phyloP scores from a whole-genome alignment of 2,113 vertebrate genomes.

The Cyphomyrus discorhynchus region DNA sequence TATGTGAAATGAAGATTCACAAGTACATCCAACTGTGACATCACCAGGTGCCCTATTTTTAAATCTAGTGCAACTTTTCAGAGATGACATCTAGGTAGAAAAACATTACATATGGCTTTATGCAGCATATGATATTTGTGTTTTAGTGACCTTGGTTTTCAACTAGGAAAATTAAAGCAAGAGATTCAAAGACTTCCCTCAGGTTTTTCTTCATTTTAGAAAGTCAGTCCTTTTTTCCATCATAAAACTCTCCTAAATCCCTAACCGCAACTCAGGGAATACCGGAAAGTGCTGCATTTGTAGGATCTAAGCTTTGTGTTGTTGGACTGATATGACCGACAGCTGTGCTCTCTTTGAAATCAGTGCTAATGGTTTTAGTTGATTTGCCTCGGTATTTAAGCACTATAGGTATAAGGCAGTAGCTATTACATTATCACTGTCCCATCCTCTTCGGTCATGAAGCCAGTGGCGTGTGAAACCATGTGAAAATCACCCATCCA shows the following conservation, averaged over 20 bases:
- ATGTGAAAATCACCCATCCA: not conserved
- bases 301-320: not conserved
- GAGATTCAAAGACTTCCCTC: not conserved
- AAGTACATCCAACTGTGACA: not conserved
- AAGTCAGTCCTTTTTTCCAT: not conserved
- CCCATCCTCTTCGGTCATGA: not conserved
- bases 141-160: not conserved
- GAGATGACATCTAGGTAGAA: not conserved
- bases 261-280: not conserved
- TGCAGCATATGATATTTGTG: not conserved
- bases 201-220: not conserved
- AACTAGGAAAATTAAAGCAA: not conserved
- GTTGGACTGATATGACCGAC: not conserved
- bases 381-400: not conserved
- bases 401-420: not conserved
- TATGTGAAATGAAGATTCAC: not conserved
- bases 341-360: not conserved
- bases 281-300: not conserved
- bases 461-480: not conserved
- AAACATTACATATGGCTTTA: not conserved
- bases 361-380: not conserved
- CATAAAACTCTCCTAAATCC: not conserved
- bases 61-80: not conserved
- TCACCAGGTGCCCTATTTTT: not conserved
- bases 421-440: not conserved